Evolutionary conservation across 2,113 vertebrate species (phyloP).

Genomic region (Phaetusa simplex): DNA sequence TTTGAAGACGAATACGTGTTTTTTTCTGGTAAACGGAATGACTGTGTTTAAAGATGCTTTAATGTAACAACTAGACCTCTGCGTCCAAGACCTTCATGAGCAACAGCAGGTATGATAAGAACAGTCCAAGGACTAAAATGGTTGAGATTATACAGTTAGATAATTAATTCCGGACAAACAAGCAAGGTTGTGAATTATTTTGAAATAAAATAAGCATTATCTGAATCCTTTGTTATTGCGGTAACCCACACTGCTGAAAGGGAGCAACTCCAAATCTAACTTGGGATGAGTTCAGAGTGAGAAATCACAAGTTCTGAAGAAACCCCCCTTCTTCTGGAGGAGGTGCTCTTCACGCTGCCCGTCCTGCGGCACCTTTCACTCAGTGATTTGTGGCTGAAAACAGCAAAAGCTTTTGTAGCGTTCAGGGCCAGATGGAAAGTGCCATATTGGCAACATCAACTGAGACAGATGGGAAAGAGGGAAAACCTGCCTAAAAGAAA

Average conservation of each 20-base stretch:
- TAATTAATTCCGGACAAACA: neutral
- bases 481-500: slow-evolving; percentile 56
- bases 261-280: slow-evolving; percentile 10
- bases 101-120: neutral
- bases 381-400: slow-evolving; percentile 34
- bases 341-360: slow-evolving; percentile 58
- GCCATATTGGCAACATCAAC: slow-evolving; percentile 63
- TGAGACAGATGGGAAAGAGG: slow-evolving; percentile 61
- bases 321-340: slow-evolving; percentile 27
- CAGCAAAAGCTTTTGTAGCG: slow-evolving; percentile 66
- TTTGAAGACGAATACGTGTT: neutral
- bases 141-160: neutral
- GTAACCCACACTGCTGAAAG: neutral
- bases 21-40: neutral
- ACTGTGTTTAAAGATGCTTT: neutral
- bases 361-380: slow-evolving; percentile 37
- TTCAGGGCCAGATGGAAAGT: slow-evolving; percentile 61
- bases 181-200: neutral
- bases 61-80: neutral
- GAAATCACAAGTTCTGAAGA: slow-evolving; percentile 37
- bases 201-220: neutral
- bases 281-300: slow-evolving; percentile 26
- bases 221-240: neutral
- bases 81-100: neutral
- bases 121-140: neutral